Base-by-base conservation (phyloP, 2,888 invertebrate species). In the Tipula confusa region DNA sequence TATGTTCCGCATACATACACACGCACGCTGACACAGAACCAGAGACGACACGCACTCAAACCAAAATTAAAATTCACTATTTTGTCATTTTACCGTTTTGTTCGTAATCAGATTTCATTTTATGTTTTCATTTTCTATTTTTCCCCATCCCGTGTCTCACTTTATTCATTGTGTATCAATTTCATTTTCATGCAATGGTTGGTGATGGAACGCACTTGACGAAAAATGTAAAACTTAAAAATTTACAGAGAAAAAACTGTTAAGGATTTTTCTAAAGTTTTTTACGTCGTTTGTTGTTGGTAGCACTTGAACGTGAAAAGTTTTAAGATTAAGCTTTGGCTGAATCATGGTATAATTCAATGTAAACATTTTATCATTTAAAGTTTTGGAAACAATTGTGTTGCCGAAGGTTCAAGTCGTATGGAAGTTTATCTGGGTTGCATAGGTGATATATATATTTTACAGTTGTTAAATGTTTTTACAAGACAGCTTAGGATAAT, bases 101-200 rank as follows among this genome's bases (percentile, higher is more conserved):
- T 64, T 64, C 64, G 64, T 64, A 64, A 64, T 64, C 64, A 64
- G 64, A 64, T 64, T 24, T 64, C 18, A 64, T 64, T 64, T 64
- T 64, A 64, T 64, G 64, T 64, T 64, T 64, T 64, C 64, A 64
- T 64, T 64, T 64, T 64, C 64, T 38, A 9, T 33, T n/a, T n/a
- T n/a, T n/a, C n/a, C n/a, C n/a, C 43, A n/a, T n/a, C 43, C 43
- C n/a, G 15, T 11, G n/a, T 64, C n/a, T 24, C 64, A 24, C 11
- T 24, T 64, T 64, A 1, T 0, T 36, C 9, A 24, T 24, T 24
- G 9, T 64, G 64, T 64, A 64, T 64, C 64, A 64, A 64, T 64
- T 24, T 64, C 64, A 64, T 24, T 9, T 64, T 64, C 24, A 64
- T 24, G n/a, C n/a, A n/a, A n/a, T n/a, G n/a, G n/a, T n/a, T n/a